Evolutionary conservation across 2,113 vertebrate species (phyloP).

Genomic region (Pomatorhinus ruficollis): DNA sequence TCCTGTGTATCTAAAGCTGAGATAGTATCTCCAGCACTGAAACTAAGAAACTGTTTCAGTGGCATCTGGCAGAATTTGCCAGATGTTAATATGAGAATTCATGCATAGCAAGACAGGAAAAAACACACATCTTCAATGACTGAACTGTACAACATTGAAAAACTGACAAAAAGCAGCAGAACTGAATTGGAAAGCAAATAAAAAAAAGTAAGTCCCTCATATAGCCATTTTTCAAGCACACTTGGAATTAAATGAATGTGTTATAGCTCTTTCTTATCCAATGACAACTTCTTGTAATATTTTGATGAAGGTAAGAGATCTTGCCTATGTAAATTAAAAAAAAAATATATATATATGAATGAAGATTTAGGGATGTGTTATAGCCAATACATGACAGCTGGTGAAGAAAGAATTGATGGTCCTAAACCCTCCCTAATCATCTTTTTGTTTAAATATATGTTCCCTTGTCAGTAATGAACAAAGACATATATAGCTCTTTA

Average conservation of each 20-base stretch:
- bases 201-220: neutral
- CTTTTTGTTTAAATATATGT: neutral
- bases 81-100: conserved; percentile 31
- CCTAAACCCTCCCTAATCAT: neutral
- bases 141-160: neutral
- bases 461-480: neutral
- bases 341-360: neutral
- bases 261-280: neutral
- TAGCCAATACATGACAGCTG: neutral
- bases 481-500: neutral
- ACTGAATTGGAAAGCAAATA: neutral
- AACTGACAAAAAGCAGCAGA: conserved; percentile 12
- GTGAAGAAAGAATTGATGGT: neutral
- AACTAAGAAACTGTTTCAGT: neutral
- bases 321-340: neutral
- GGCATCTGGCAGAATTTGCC: conserved; percentile 34
- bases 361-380: neutral
- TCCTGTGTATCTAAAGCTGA: neutral
- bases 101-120: neutral
- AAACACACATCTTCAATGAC: neutral
- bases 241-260: neutral
- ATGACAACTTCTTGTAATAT: neutral
- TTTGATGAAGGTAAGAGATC: neutral
- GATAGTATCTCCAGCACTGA: neutral
- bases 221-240: neutral